Conservation (phyloP, 2,113 vertebrate genomes). For the Malurus elegans region DNA sequence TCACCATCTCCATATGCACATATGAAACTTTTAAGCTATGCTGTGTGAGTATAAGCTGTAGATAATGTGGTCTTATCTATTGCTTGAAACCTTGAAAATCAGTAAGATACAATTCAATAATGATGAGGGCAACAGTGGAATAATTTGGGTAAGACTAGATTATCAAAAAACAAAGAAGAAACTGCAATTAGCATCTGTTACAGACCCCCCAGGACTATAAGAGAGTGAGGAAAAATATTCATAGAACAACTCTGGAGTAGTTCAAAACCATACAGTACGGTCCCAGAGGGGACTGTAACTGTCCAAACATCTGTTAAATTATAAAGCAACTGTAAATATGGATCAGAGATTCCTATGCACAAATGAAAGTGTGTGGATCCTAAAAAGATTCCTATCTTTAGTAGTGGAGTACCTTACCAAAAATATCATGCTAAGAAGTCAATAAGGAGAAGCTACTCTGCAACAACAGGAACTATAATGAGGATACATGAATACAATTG, state of each 20-base stretch:
- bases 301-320: constrained; percentile 68
- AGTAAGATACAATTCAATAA: constrained; percentile 33
- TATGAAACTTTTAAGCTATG: constrained; percentile 62
- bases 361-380: constrained; percentile 14
- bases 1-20: constrained; percentile 66
- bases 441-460: not conserved
- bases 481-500: not conserved
- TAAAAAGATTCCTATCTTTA: not conserved
- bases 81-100: constrained; percentile 48
- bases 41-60: constrained; percentile 37
- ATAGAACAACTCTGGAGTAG: constrained; percentile 58
- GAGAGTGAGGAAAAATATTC: constrained; percentile 60
- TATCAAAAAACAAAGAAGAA: constrained; percentile 55
- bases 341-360: constrained; percentile 45
- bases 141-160: constrained; percentile 57
- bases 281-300: constrained; percentile 60
- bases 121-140: constrained; percentile 30
- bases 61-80: constrained; percentile 51
- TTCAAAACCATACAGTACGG: constrained; percentile 53
- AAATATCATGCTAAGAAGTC: not conserved
- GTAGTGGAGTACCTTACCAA: not conserved
- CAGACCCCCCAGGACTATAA: constrained; percentile 44
- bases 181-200: constrained; percentile 62
- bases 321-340: constrained; percentile 64
- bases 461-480: not conserved